A percentile compares a stretch with the other conserved stretches of the same genome.
These are phyloP conservation scores for Tamias sibiricus DNA, from an alignment of 2,113 vertebrate genomes.

Conservation along the genomic window DNA sequence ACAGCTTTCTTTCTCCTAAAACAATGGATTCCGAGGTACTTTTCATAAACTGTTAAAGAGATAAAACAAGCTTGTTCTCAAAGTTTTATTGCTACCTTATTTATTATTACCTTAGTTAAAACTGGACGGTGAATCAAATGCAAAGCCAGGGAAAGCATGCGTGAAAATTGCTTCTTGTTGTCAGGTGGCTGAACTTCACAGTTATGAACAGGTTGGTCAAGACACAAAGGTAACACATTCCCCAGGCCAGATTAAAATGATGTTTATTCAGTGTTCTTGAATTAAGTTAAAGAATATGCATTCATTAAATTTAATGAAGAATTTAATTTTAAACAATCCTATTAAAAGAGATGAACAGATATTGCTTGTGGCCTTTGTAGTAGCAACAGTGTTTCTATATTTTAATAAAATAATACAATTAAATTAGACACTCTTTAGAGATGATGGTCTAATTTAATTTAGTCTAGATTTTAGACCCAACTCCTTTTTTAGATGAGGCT, in stretches of 20 bases:
- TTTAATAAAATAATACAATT: slow-evolving; percentile 26
- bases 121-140: background rate
- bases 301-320: slow-evolving; percentile 59
- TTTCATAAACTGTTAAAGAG: slow-evolving; percentile 25
- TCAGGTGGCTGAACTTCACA: background rate
- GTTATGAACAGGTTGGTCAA: background rate
- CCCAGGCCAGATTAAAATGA: background rate
- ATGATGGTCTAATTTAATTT: background rate
- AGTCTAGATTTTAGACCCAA: background rate
- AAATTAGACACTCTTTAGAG: slow-evolving; percentile 14
- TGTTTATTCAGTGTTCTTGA: background rate
- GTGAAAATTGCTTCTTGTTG: background rate
- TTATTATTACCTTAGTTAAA: slow-evolving; percentile 7
- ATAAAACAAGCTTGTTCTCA: background rate
- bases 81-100: too few relatives aligned
- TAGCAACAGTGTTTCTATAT: slow-evolving; percentile 15
- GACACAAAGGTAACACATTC: background rate
- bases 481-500: background rate
- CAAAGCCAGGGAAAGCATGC: background rate
- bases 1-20: background rate
- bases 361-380: background rate
- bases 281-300: background rate
- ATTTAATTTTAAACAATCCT: background rate
- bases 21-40: background rate
- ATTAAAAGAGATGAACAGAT: slow-evolving; percentile 27